Percentiles rank a stretch among this genome's conserved stretches.
phyloP scores from a whole-genome alignment of 2,113 vertebrate species.

The Hippocampus guttulatus region DNA sequence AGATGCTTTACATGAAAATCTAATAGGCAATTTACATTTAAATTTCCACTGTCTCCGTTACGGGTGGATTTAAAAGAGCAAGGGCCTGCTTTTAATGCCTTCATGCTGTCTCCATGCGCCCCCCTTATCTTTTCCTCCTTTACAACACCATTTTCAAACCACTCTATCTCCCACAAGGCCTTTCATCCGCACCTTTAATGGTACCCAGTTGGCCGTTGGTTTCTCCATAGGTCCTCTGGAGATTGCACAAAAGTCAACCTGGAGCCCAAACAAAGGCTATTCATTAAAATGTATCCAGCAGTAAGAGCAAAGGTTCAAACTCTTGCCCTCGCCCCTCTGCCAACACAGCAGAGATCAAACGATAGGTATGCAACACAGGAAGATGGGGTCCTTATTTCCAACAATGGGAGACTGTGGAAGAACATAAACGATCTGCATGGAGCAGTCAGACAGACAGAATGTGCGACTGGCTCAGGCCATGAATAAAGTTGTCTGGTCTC shows the following conservation, averaged over 20 bases:
- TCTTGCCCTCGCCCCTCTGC: slow-evolving; percentile 57
- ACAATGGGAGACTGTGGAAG: slow-evolving; percentile 37
- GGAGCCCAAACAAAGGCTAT: slow-evolving; percentile 67
- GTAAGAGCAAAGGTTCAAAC: slow-evolving; percentile 55
- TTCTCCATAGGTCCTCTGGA: slow-evolving; percentile 38
- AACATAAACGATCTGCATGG: slow-evolving; percentile 33
- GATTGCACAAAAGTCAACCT: slow-evolving; percentile 48
- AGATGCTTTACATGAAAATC: slow-evolving; percentile 68
- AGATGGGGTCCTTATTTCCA: slow-evolving; percentile 34
- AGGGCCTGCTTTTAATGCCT: slow-evolving; percentile 60
- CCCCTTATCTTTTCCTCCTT: slow-evolving; percentile 56
- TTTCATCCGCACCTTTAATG: slow-evolving; percentile 68
- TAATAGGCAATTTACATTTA: slow-evolving; percentile 78
- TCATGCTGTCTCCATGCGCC: slow-evolving; percentile 51
- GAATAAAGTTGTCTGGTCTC: slow-evolving; percentile 36
- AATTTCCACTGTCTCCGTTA: slow-evolving; percentile 69
- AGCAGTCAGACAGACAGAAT: slow-evolving; percentile 20
- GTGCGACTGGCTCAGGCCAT: slow-evolving; percentile 43
- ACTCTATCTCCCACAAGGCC: slow-evolving; percentile 51
- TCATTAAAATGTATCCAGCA: slow-evolving; percentile 77
- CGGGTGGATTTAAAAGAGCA: slow-evolving; percentile 67
- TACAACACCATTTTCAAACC: slow-evolving; percentile 49
- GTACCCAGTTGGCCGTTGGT: slow-evolving; percentile 54
- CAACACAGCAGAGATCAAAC: slow-evolving; percentile 63
- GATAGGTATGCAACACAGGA: slow-evolving; percentile 43